Evolutionary conservation across 2,113 vertebrate species (phyloP).

Genomic region (Gallinago media): DNA sequence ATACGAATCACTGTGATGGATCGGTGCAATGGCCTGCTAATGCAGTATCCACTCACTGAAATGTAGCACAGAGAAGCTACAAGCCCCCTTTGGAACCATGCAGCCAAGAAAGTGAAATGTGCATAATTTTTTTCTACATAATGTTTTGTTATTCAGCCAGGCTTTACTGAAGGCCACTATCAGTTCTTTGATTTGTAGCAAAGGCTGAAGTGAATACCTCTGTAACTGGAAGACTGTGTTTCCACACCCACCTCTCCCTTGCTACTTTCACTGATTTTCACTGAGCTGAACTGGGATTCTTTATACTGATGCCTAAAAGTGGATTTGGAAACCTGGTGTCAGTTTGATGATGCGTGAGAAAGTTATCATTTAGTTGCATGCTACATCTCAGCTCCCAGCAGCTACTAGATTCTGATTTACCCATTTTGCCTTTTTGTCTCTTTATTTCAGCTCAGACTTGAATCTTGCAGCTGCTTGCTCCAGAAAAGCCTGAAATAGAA

Average conservation of each 20-base stretch:
- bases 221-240: background rate
- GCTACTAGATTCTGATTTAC: background rate
- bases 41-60: background rate
- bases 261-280: background rate
- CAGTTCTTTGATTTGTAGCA: background rate
- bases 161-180: background rate
- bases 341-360: background rate
- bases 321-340: background rate
- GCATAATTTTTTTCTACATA: background rate
- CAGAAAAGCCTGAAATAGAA: conserved; percentile 15
- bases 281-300: background rate
- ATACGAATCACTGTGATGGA: background rate
- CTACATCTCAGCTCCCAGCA: background rate
- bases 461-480: background rate
- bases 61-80: background rate
- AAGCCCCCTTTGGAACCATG: background rate
- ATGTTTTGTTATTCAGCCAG: background rate
- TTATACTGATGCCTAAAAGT: background rate
- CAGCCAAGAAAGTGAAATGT: background rate
- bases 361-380: background rate
- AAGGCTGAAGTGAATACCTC: background rate
- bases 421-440: background rate
- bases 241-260: accelerated
- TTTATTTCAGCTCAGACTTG: background rate
- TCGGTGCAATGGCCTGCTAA: background rate